Evolutionary conservation across 2,888 invertebrate genomes (phyloP).

Genomic region (Gnatocerus cornutus): DNA sequence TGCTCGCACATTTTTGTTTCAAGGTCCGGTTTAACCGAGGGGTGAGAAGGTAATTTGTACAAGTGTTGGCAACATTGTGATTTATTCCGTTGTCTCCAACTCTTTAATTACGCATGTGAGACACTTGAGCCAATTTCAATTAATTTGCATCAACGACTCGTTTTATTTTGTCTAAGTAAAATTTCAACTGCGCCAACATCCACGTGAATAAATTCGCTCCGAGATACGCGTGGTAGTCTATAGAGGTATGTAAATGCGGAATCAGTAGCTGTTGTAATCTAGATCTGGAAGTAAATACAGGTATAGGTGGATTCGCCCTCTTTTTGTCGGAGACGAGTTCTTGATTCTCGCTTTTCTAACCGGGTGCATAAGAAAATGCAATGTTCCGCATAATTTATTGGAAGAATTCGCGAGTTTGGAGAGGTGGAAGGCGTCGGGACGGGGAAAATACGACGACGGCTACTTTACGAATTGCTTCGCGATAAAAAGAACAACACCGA

Average conservation of each 20-base stretch:
- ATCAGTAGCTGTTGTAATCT: conserved; percentile 68
- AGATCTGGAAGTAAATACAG: conserved; percentile 60
- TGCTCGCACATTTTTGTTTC: conserved; percentile 1
- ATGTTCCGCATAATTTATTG: conserved; percentile 64
- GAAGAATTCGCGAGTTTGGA: conserved; percentile 64
- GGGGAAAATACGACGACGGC: conserved; percentile 63
- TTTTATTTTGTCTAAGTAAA: conserved; percentile 64
- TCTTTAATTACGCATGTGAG: conserved; percentile 58
- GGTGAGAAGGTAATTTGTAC: neutral
- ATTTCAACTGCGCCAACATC: conserved; percentile 65
- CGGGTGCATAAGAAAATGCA: conserved; percentile 66
- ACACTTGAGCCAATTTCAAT: conserved; percentile 67
- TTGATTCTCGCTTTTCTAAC: conserved; percentile 39
- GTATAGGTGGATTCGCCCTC: conserved; percentile 33
- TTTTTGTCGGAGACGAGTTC: conserved; percentile 30
- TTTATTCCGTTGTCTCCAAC: neutral
- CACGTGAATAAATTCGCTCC: conserved; percentile 63
- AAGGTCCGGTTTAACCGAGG: neutral
- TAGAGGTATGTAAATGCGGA: conserved; percentile 69
- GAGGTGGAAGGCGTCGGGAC: conserved; percentile 59
- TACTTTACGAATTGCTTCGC: conserved; percentile 65
- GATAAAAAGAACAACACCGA: conserved; percentile 57
- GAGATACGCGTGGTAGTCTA: conserved; percentile 63
- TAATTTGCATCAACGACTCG: conserved; percentile 68
- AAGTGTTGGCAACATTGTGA: neutral